Conservation (phyloP, 2,113 vertebrate genomes). For the Puma concolor region DNA sequence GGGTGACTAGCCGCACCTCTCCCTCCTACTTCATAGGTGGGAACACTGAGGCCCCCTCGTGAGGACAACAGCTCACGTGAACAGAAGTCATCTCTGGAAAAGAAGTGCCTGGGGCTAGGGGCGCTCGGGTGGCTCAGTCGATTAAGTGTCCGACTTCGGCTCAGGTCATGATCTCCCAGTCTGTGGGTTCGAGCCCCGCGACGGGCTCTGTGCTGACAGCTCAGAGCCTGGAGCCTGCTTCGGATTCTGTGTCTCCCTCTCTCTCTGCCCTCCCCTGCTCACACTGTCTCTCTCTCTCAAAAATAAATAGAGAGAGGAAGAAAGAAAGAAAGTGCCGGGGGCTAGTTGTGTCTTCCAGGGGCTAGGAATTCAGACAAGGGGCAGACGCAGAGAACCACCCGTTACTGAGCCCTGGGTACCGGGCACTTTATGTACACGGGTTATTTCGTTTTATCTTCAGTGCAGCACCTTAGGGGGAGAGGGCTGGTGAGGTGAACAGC, state of each 20-base stretch:
- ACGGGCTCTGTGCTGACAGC: too few relatives aligned
- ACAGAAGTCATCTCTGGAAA: background rate
- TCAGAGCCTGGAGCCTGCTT: too few relatives aligned
- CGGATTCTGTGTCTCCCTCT: too few relatives aligned
- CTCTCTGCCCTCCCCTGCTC: too few relatives aligned
- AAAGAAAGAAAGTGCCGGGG: background rate
- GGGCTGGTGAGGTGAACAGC: background rate
- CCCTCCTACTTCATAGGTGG: background rate
- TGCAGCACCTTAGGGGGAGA: background rate
- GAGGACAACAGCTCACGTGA: background rate
- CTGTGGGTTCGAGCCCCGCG: too few relatives aligned
- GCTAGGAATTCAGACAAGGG: background rate
- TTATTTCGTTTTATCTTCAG: background rate
- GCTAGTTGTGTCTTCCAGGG: background rate
- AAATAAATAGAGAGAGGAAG: too few relatives aligned
- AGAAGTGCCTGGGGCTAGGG: background rate
- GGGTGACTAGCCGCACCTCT: background rate
- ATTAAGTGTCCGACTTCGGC: too few relatives aligned
- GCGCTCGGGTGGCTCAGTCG: too few relatives aligned
- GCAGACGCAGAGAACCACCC: background rate
- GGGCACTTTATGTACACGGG: rapidly evolving
- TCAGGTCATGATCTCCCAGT: too few relatives aligned
- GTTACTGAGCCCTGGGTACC: rapidly evolving
- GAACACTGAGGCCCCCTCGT: background rate
- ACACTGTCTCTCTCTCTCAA: too few relatives aligned